Conservation (phyloP, 2,888 invertebrate genomes). For the Synanthedon tipuliformis region DNA sequence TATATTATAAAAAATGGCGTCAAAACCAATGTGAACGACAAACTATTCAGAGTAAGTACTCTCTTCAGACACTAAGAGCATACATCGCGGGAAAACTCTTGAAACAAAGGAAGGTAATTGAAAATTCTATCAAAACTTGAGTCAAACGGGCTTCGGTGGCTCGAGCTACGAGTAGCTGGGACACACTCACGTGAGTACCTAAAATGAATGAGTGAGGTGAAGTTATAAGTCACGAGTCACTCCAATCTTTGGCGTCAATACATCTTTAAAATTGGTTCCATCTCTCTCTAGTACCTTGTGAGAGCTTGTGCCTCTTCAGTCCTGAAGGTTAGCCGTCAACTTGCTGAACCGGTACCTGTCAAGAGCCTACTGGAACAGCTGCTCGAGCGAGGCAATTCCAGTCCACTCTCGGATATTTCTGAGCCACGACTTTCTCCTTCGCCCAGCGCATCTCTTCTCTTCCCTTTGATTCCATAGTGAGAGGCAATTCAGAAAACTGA, state of each 20-base stretch:
- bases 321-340: too few relatives aligned
- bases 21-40: conserved; percentile 1
- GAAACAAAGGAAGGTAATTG: conserved; percentile 68
- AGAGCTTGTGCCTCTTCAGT: too few relatives aligned
- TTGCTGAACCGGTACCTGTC: too few relatives aligned
- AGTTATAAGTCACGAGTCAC: background rate
- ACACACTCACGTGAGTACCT: background rate
- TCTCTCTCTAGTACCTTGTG: too few relatives aligned
- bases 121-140: conserved; percentile 70
- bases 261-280: background rate
- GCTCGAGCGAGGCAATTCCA: too few relatives aligned
- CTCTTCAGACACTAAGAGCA: conserved; percentile 1
- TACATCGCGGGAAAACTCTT: conserved; percentile 37
- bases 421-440: too few relatives aligned
- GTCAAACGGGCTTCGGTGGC: conserved; percentile 32
- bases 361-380: too few relatives aligned
- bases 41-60: conserved; percentile 10
- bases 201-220: background rate
- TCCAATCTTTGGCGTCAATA: background rate
- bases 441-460: too few relatives aligned
- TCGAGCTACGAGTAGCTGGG: conserved; percentile 3
- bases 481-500: too few relatives aligned
- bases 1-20: conserved; percentile 4
- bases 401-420: too few relatives aligned
- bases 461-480: too few relatives aligned